These are phyloP conservation scores for Ascaphus truei DNA, from an alignment of 2,113 vertebrate genomes.

Conservation along the genomic window DNA sequence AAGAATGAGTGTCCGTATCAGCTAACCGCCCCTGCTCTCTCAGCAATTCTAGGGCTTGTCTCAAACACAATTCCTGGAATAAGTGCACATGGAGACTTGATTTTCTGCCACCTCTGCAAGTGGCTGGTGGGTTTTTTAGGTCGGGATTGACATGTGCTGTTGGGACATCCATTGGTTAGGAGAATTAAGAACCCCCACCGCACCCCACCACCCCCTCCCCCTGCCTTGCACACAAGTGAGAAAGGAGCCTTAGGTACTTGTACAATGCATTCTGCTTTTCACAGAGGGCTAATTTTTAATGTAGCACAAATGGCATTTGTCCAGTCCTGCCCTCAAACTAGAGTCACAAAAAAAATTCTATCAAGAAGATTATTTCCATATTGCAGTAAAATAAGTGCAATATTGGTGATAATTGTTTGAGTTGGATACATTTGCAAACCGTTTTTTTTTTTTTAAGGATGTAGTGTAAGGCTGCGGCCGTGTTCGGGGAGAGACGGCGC, in stretches of 20 bases:
- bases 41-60: conserved; percentile 20
- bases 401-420: background rate
- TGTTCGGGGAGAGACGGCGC: too few species aligned
- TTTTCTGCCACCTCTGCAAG: conserved; percentile 22
- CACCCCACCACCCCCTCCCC: too few species aligned
- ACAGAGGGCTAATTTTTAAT: background rate
- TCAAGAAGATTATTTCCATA: background rate
- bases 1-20: conserved; percentile 30
- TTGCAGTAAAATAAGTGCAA: background rate
- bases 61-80: conserved; percentile 27
- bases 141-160: background rate
- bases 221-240: background rate
- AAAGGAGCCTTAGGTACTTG: background rate
- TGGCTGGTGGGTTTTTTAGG: conserved; percentile 13
- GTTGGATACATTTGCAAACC: background rate
- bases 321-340: background rate
- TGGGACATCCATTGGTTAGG: background rate
- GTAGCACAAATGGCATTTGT: background rate
- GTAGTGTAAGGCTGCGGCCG: too few species aligned
- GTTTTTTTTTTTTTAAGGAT: too few species aligned
- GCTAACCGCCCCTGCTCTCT: conserved; percentile 20
- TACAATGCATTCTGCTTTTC: background rate
- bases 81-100: conserved; percentile 20
- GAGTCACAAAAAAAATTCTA: too few species aligned
- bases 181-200: too few species aligned